phyloP scores from a whole-genome alignment of 2,113 vertebrate species.

The Leucosticte australis region DNA sequence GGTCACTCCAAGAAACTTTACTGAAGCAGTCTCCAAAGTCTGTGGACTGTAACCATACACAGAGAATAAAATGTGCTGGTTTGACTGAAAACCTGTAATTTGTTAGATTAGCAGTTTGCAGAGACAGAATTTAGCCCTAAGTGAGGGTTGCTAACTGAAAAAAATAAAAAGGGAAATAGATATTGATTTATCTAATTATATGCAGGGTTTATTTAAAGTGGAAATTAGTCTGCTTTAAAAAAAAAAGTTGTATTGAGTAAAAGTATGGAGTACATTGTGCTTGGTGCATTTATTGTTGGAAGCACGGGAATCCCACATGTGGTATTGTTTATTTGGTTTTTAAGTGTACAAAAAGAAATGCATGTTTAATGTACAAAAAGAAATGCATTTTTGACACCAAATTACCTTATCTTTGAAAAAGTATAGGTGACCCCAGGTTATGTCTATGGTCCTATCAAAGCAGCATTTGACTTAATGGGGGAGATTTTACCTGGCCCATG shows the following conservation, averaged over 20 bases:
- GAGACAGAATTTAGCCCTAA: conserved; percentile 22
- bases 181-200: conserved; percentile 29
- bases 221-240: neutral
- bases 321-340: neutral
- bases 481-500: neutral
- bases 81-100: conserved; percentile 38
- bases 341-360: neutral
- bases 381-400: neutral
- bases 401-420: neutral
- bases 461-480: neutral
- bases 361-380: neutral
- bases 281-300: neutral
- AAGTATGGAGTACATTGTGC: neutral
- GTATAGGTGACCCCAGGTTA: neutral
- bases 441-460: neutral
- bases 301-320: neutral
- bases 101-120: conserved; percentile 42
- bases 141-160: conserved; percentile 13
- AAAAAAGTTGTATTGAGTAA: neutral
- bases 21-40: neutral
- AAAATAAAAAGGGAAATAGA: neutral
- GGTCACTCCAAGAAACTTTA: neutral
- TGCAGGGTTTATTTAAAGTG: neutral
- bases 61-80: neutral
- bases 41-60: neutral